These are phyloP conservation scores for Capitulum mitella DNA, from an alignment of 2,888 invertebrate species.

Conservation along the genomic window DNA sequence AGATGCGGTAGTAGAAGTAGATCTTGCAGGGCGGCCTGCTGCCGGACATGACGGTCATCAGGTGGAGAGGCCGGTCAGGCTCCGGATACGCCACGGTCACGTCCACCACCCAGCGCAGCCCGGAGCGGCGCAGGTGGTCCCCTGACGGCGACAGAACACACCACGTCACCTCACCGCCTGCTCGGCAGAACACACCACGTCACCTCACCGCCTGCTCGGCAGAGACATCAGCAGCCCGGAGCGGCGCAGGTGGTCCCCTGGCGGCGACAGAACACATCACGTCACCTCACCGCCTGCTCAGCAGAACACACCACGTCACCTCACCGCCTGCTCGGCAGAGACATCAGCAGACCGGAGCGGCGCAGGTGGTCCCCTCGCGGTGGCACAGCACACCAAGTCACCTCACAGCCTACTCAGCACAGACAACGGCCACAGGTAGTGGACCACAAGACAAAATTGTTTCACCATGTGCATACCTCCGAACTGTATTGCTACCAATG, in stretches of 20 bases:
- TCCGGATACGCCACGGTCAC: slow-evolving; percentile 83
- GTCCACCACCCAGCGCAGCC: slow-evolving; percentile 73
- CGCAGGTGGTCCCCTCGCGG: too few relatives aligned
- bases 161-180: too few relatives aligned
- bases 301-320: neutral
- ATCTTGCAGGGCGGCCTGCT: slow-evolving; percentile 64
- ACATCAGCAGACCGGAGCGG: neutral
- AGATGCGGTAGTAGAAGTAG: slow-evolving; percentile 68
- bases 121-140: slow-evolving; percentile 23
- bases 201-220: neutral
- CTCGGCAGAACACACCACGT: too few relatives aligned
- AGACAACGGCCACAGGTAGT: too few relatives aligned
- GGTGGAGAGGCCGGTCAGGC: slow-evolving; percentile 68
- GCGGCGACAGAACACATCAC: neutral
- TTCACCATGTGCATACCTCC: too few relatives aligned
- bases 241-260: neutral
- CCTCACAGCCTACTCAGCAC: too few relatives aligned
- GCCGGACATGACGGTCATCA: slow-evolving; percentile 69
- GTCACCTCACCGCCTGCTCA: neutral
- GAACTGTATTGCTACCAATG: too few relatives aligned
- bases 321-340: neutral
- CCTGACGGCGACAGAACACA: neutral
- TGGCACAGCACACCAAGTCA: too few relatives aligned
- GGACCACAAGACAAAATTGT: too few relatives aligned
- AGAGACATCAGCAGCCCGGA: too few relatives aligned